These are phyloP conservation scores for Chrysogorgia sp. DNA, from an alignment of 92 coral and sea anemone genomes.

Conservation along the genomic window DNA sequence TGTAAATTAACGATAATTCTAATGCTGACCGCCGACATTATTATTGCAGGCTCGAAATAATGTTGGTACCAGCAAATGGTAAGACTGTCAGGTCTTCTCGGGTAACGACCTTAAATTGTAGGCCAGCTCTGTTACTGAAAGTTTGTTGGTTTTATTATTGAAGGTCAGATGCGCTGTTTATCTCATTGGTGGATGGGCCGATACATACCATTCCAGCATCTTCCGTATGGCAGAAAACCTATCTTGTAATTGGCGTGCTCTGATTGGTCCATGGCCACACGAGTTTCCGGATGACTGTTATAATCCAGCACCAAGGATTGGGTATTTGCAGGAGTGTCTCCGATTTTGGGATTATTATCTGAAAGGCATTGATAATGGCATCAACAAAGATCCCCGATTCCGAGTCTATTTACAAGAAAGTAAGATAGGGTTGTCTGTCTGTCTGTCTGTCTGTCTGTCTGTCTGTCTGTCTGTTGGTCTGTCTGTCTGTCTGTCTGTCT, in stretches of 20 bases:
- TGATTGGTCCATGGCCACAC: conserved; percentile 83
- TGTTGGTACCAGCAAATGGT: no score
- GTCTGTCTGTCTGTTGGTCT: no score
- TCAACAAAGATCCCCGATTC: conserved; percentile 68
- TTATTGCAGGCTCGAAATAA: no score
- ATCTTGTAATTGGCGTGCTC: conserved; percentile 57
- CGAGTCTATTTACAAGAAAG: conserved; percentile 68
- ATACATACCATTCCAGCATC: conserved; percentile 61
- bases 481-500: no score
- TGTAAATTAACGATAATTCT: no score
- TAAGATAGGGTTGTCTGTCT: no score
- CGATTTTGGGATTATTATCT: conserved; percentile 81
- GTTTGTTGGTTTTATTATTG: background rate
- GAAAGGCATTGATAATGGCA: conserved; percentile 64
- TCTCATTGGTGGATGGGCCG: conserved; percentile 77
- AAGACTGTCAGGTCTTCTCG: no score
- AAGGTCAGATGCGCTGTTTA: conserved; percentile 66
- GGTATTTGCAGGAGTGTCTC: conserved; percentile 64
- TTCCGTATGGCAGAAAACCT: conserved; percentile 74
- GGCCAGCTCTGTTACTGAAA: no score
- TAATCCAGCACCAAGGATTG: conserved; percentile 70
- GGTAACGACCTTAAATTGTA: no score
- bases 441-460: no score
- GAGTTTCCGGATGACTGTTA: conserved; percentile 62
- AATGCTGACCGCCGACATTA: no score